Evolutionary conservation across 2,888 invertebrate species (phyloP).

Genomic region (Panopea generosa): DNA sequence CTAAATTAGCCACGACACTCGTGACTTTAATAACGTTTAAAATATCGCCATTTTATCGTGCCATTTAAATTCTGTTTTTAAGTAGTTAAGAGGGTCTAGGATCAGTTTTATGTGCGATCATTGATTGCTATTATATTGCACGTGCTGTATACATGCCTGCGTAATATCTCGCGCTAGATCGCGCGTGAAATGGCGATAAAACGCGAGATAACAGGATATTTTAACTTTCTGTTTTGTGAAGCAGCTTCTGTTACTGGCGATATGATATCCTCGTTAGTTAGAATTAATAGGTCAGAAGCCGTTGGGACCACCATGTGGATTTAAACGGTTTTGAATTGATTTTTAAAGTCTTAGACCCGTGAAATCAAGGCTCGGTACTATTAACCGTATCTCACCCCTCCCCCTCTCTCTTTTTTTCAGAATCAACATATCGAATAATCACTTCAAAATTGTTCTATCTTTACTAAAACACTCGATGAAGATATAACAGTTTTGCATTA

Average conservation of each 20-base stretch:
- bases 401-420: too few species aligned
- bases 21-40: slow-evolving; percentile 5
- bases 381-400: too few species aligned
- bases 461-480: too few species aligned
- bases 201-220: slow-evolving; percentile 43
- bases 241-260: slow-evolving; percentile 15
- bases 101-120: slow-evolving; percentile 26
- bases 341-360: too few species aligned
- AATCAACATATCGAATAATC: too few species aligned
- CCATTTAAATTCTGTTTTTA: neutral
- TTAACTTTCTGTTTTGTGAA: slow-evolving; percentile 50
- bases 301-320: neutral
- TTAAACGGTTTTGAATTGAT: too few species aligned
- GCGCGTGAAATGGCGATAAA: slow-evolving; percentile 59
- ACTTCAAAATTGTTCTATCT: too few species aligned
- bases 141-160: slow-evolving; percentile 49
- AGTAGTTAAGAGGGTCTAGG: neutral
- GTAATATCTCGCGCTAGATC: slow-evolving; percentile 41
- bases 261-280: neutral
- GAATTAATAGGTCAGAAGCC: slow-evolving; percentile 2
- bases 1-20: slow-evolving; percentile 1
- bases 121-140: slow-evolving; percentile 30
- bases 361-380: too few species aligned
- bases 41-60: neutral
- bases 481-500: too few species aligned